Evolutionary conservation across 2,113 vertebrate species (phyloP).

Genomic region (Emydocephalus ijimae): DNA sequence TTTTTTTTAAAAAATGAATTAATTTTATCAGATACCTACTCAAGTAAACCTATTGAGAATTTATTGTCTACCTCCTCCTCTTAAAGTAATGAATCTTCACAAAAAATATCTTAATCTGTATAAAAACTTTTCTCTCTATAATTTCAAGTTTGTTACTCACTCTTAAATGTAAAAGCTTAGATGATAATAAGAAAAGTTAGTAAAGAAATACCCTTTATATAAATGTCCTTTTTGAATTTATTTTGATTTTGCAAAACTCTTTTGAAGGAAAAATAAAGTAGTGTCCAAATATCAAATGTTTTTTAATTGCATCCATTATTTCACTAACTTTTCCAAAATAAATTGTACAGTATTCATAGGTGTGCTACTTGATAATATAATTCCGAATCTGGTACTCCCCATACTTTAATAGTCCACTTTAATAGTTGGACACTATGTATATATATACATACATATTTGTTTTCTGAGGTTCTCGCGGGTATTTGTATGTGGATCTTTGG

Average conservation of each 20-base stretch:
- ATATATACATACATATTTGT: too few relatives aligned
- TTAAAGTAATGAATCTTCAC: background rate
- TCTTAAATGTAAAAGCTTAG: background rate
- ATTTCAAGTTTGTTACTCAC: background rate
- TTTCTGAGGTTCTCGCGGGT: too few relatives aligned
- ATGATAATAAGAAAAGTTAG: background rate
- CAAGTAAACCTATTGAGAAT: background rate
- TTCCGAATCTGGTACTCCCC: background rate
- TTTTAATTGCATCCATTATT: background rate
- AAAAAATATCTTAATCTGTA: background rate
- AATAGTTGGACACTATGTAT: too few relatives aligned
- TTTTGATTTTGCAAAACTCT: background rate
- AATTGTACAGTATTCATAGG: background rate
- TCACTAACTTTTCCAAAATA: background rate
- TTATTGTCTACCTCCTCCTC: background rate
- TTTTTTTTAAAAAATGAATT: background rate
- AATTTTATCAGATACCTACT: background rate
- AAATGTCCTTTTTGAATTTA: background rate
- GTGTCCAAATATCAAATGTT: background rate
- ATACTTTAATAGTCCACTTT: background rate
- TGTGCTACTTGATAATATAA: background rate
- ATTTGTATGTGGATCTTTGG: too few relatives aligned
- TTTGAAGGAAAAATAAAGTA: background rate
- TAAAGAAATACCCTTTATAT: background rate
- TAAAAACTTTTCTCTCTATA: background rate